Evolutionary conservation across 2,888 invertebrate genomes (phyloP), one percentile per base, ranked within the genome.

Genomic region (Cosmia trapezina): DNA sequence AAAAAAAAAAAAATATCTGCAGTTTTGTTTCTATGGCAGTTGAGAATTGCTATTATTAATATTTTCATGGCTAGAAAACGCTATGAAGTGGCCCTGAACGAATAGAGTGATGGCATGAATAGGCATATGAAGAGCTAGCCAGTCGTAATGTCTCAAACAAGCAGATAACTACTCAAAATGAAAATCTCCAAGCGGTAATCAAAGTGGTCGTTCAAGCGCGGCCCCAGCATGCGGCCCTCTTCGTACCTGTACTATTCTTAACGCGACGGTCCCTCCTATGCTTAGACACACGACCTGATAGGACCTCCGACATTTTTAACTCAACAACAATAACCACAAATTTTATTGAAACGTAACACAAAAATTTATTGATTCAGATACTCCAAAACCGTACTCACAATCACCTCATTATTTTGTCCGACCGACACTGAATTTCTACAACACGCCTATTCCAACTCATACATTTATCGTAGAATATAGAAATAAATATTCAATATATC

Each of bases 221-320:
- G 89, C 88, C 86, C 85, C 89, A 86, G 76, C 93, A 93, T 93
- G 93, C 93, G 87, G 86, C 83, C 88, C 79, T 86, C 83, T 86
- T 86, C 92, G 90, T 94, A 96, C 96, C 96, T 96, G 94, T 91
- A 86, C 93, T 92, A 84, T 88, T 93, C 90, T 94, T 94, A 87
- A 90, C 89, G 81, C 92, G 93, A 76, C 91, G 92, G 83, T 90
- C 91, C 91, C 92, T 93, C 87, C 91, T 92, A 88, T 90, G 93
- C 87, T 95, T 96, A 83, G 92, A 90, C 80, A 96, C 94, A 75
- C 95, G 94, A 83, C 95, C 95, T 83, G 92, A 90, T 82, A 94
- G 90, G 83, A 95, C 90, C 81, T 93, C 93, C 79, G 95, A 94
- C 96, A 96, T 96, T 89, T 89, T 91, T 78, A 80, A 81, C 72